These are phyloP conservation scores for Tylochromis polylepis DNA, from an alignment of 2,113 vertebrate genomes.

Conservation along the genomic window DNA sequence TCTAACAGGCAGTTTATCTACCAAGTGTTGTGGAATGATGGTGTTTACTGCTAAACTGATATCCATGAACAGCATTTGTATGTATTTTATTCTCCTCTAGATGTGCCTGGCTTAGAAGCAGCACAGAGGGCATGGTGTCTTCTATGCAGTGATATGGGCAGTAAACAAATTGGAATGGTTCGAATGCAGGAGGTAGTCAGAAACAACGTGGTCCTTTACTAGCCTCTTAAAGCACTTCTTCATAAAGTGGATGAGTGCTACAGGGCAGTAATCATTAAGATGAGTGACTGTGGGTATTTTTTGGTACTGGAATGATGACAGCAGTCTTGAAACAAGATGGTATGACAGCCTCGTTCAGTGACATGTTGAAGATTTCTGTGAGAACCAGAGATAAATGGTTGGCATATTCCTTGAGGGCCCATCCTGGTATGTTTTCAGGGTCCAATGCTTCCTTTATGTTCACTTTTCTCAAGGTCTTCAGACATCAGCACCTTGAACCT, in stretches of 20 bases:
- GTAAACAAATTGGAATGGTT: background rate
- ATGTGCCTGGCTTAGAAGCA: background rate
- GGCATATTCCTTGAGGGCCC: background rate
- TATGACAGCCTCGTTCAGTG: background rate
- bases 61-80: background rate
- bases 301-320: background rate
- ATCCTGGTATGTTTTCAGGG: background rate
- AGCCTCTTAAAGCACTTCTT: background rate
- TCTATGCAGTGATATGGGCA: background rate
- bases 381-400: background rate
- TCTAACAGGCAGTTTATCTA: background rate
- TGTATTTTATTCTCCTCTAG: background rate
- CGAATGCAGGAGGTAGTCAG: background rate
- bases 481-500: background rate
- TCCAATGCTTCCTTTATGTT: background rate
- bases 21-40: background rate
- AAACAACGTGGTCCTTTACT: background rate
- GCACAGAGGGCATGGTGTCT: background rate
- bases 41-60: background rate
- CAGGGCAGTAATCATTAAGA: background rate
- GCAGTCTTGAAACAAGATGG: background rate
- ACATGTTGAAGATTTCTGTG: background rate
- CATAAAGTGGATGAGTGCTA: background rate
- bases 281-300: background rate
- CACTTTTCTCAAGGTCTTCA: background rate